Evolutionary conservation across 1,140 invertebrate genomes (phyloP), one percentile per base, ranked within the genome.

Genomic region (Drosophila murphyi): DNA sequence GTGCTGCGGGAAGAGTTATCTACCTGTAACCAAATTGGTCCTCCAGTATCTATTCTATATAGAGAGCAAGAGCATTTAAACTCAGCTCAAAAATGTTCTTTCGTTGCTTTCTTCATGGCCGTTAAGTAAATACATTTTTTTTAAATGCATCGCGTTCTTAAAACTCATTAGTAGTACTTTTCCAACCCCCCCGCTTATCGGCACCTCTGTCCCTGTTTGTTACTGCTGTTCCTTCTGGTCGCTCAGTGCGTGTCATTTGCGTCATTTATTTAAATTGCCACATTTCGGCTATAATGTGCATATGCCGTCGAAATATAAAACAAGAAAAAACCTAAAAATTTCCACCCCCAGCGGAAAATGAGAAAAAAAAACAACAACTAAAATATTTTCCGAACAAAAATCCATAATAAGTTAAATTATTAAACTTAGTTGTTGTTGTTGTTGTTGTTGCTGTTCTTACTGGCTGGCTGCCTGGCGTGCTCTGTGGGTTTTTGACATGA

Each of bases 251-350:
- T 87, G 79, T 88, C 79, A 72, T 82, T 81, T 70, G 74, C 82
- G 82, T 87, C 83, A 82, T 90, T 90, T 90, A 90, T 90, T 90
- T 90, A 90, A 90, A 90, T 90, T 90, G 86, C 88, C 87, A 70
- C 80, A 80, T 87, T 87, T 80, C 51, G 88, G 67, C 59, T 68
- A 74, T 89, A 89, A 83, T 89, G 83, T 87, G 83, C 85, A 80
- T 88, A 83, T 88, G 83, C 85, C 79, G 54, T 37, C 45, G 54
- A 76, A 76, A 70, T 39, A 63, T 4, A 63, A 39, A 61, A 50
- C 62, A 77, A 76, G 31, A 56, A 69, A 69, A 68, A 50, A 70
- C 60, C 56, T 57, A 31, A 74, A 74, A 70, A 70, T 74, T 70
- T 74, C 65, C 83, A 88, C 85, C 83, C 82, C 64, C 57, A 63